Base-by-base conservation (phyloP, 2,113 vertebrate genomes). In the Pampusana beccarii region DNA sequence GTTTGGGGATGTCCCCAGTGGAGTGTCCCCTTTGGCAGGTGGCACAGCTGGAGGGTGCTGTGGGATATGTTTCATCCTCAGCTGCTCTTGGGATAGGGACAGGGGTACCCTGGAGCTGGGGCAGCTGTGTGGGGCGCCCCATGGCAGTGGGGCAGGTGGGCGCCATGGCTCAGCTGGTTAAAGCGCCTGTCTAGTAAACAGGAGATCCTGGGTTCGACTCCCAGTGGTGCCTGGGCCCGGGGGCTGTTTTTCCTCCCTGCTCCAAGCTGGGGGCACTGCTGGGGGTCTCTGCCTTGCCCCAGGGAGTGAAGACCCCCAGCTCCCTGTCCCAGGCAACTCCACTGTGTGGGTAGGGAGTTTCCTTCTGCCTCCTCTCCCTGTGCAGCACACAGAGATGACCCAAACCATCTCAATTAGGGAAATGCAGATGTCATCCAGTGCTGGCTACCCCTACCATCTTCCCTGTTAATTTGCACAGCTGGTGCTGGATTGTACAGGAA, bases 161-260 rank as follows among this genome's bases (percentile, higher is more conserved):
- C 77, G 42, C 98, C 97, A 98, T 98, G 98, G 98, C 97, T 98
- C 97, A 98, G 97, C 57, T 98, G 98, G 98, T 98, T 98, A 98
- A 98, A 99, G 98, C 95, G 74, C 98, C 98, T 98, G 98, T 97
- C 98, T 98, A 98, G 98, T 98, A 98, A 99, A 98, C 97, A 99
- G 98, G 98, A 99, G 98, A 98, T 98, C 98, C 98, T 99, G 98
- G 98, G 98, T 99, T 99, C 96, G 88, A 99, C 97, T 98, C 98
- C 98, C 98, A 99, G 98, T 97, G 98, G 98, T 98, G 98, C 98
- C 98, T 99, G 26, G 4, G 4, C 10, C 6, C 0, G 1, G 11
- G 1, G 10, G 20, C 3, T 91, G 6, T 6, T 84, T 86, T 92
- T 53, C 29, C 13, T 88, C 15, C n/a, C 20, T 25, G 18, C 16